These are phyloP conservation scores for Cololabis saira DNA, from an alignment of 2,113 vertebrate species.

Conservation along the genomic window DNA sequence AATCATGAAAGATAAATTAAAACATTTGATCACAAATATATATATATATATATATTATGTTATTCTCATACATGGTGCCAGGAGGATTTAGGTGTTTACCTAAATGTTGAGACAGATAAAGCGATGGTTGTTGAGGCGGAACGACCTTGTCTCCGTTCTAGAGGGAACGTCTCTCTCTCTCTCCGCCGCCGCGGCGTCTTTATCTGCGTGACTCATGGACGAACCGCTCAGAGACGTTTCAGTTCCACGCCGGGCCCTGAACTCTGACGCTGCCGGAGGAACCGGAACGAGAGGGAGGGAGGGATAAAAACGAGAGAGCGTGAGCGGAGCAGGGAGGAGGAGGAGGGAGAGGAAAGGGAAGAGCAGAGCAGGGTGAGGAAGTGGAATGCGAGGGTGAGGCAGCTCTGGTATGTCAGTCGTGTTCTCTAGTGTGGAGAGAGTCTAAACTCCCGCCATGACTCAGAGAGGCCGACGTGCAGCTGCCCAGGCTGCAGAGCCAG, in stretches of 20 bases:
- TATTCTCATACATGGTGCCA: too few species aligned
- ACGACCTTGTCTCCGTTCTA: conserved; percentile 58
- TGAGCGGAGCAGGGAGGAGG: conserved; percentile 33
- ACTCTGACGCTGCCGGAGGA: too few species aligned
- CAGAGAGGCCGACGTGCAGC: conserved; percentile 79
- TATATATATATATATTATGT: too few species aligned
- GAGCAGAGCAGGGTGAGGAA: conserved; percentile 71
- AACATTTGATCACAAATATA: too few species aligned
- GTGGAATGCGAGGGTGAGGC: conserved; percentile 81
- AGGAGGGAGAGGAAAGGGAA: conserved; percentile 53
- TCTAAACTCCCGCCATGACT: conserved; percentile 65
- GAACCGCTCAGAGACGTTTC: background rate
- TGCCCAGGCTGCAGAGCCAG: conserved; percentile 72
- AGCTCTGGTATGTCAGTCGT: conserved; percentile 77
- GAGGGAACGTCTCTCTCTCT: background rate
- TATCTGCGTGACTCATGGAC: background rate
- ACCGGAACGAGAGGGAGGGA: too few species aligned
- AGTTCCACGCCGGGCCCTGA: too few species aligned
- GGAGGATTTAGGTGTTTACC: too few species aligned
- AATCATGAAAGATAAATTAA: too few species aligned
- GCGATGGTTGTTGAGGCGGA: background rate
- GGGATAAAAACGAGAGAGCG: background rate
- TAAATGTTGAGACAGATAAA: background rate
- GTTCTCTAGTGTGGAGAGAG: conserved; percentile 35
- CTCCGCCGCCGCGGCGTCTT: background rate